A percentile compares a stretch with the other conserved stretches of the same genome.
These are phyloP conservation scores for Dendrolimus pini DNA, from an alignment of 2,888 invertebrate genomes.

Conservation along the genomic window DNA sequence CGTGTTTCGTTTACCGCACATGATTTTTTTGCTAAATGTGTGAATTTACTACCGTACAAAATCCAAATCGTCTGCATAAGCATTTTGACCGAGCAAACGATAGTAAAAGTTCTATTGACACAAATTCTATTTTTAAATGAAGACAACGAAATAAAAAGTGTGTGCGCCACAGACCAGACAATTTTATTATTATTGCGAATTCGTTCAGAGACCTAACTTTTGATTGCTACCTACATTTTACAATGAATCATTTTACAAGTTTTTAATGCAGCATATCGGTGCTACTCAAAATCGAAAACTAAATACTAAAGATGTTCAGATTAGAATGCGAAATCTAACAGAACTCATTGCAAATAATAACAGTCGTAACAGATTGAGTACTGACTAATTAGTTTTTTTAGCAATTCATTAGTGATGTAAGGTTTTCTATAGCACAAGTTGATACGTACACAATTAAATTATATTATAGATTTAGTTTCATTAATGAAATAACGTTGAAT, in stretches of 20 bases:
- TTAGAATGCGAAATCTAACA: too few relatives aligned
- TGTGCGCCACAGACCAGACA: neutral
- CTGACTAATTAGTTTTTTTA: too few relatives aligned
- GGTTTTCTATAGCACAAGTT: too few relatives aligned
- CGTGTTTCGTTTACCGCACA: constrained; percentile 21
- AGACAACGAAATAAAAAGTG: neutral
- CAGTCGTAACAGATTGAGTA: too few relatives aligned
- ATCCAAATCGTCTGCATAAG: constrained; percentile 13
- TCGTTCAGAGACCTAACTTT: neutral
- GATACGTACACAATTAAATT: too few relatives aligned
- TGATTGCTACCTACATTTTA: neutral
- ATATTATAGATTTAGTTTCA: too few relatives aligned
- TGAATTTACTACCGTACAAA: constrained; percentile 30
- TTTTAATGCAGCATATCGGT: neutral
- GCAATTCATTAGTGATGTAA: too few relatives aligned
- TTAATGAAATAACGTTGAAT: too few relatives aligned
- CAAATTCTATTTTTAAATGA: constrained; percentile 1
- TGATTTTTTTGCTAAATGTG: constrained; percentile 21
- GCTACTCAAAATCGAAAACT: neutral
- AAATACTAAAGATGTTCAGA: too few relatives aligned
- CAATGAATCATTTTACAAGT: neutral
- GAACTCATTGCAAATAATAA: too few relatives aligned
- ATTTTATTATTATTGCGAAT: neutral
- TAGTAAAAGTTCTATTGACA: neutral
- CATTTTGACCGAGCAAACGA: constrained; percentile 14